These are phyloP conservation scores for Gymnocephalus cernua DNA, from an alignment of 2,113 vertebrate genomes.

Conservation along the genomic window DNA sequence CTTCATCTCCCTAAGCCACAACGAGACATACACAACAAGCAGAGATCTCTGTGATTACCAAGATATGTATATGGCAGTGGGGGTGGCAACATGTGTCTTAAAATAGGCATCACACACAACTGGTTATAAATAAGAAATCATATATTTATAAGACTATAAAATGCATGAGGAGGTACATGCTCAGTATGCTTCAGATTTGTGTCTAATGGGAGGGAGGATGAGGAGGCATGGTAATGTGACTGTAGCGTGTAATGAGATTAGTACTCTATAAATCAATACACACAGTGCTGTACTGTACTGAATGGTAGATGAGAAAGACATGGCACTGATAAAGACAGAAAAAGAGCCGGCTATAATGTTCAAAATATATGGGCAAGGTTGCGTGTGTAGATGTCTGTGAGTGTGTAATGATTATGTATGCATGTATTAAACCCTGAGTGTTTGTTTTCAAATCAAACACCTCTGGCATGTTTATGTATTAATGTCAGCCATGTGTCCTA, in stretches of 20 bases:
- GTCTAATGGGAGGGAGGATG: constrained; percentile 61
- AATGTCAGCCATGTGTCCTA: constrained; percentile 72
- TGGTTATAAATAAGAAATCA: constrained; percentile 55
- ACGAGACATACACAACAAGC: constrained; percentile 26
- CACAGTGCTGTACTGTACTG: constrained; percentile 47
- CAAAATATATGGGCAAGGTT: not conserved
- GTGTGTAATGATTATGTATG: not conserved
- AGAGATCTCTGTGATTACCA: constrained; percentile 39
- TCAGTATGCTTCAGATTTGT: constrained; percentile 35
- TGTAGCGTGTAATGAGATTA: constrained; percentile 77
- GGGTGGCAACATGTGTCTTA: constrained; percentile 35
- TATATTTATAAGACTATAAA: constrained; percentile 58
- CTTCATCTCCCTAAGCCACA: constrained; percentile 39
- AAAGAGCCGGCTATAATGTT: not conserved
- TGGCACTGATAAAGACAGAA: constrained; percentile 20
- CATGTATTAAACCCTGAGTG: constrained; percentile 1
- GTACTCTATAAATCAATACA: constrained; percentile 77
- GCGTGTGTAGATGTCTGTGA: not conserved
- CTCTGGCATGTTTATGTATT: constrained; percentile 14
- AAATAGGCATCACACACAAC: constrained; percentile 52
- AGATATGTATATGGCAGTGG: constrained; percentile 23
- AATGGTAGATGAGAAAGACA: constrained; percentile 37
- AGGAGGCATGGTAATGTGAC: constrained; percentile 68
- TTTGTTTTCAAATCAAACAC: constrained; percentile 55
- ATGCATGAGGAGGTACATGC: constrained; percentile 46